Base-by-base conservation (phyloP, 2,888 invertebrate species). In the Plebejus argus region DNA sequence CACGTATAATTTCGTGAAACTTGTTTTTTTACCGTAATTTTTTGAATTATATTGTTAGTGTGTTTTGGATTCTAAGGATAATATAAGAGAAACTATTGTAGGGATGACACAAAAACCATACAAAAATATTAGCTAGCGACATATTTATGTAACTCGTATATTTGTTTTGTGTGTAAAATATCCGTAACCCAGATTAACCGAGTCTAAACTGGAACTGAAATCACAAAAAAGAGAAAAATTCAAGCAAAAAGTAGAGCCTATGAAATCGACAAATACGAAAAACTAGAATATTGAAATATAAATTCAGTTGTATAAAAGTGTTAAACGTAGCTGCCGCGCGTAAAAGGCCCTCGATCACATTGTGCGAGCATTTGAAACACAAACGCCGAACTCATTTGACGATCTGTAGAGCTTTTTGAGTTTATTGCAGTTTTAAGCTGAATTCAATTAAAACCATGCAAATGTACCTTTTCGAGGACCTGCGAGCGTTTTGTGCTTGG, bases 381-480 rank as follows among this genome's bases (percentile, higher is more conserved):
- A 66, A 74, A 70, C 71, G 66, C 70, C 56, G 77, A 81, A 80
- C 79, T 81, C 78, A 80, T 79, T 82, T 81, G 76, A 79, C 77
- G 58, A 72, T 76, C 70, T 72, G 76, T 77, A 79, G 78, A 80
- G 78, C 78, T 78, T 79, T 79, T 78, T 77, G 76, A 78, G 76
- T 79, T 79, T 80, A 79, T 80, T 79, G 78, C 80, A 78, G 77
- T 79, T 77, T 78, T 78, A 77, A 79, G 79, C 77, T 78, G 81
- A 80, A 86, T 87, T 89, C 88, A 89, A 90, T 89, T 89, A 87
- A 88, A 89, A 86, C 84, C 84, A 87, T 89, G 87, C 87, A 88
- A 89, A 89, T 87, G 83, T 84, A 86, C 85, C 86, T 87, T 84
- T 80, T 82, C 76, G 77, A 79, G 78, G 79, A 79, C 77, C 79